Percentiles rank a stretch among this genome's conserved stretches.
These are phyloP conservation scores for Sturnira hondurensis DNA, from an alignment of 2,113 vertebrate species.

Conservation along the genomic window DNA sequence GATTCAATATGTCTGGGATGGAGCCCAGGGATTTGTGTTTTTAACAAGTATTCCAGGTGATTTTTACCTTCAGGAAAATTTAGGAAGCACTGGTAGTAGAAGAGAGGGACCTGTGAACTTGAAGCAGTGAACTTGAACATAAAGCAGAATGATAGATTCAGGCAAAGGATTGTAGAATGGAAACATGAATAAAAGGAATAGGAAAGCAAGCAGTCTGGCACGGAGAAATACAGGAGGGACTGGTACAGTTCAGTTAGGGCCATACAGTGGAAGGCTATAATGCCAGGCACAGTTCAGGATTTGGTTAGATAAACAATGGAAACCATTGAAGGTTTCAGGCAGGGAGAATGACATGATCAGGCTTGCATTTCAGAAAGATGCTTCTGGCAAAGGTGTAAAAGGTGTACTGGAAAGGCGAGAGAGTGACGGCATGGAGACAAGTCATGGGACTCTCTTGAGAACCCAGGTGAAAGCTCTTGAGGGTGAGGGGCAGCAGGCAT, in stretches of 20 bases:
- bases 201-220: neutral
- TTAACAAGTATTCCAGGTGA: neutral
- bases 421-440: neutral
- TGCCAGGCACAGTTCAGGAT: neutral
- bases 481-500: neutral
- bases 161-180: neutral
- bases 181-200: neutral
- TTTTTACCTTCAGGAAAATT: conserved; percentile 21
- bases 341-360: neutral
- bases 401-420: neutral
- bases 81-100: neutral
- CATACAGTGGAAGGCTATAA: neutral
- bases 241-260: neutral
- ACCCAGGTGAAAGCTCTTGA: neutral
- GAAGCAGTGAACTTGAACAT: neutral
- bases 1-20: neutral
- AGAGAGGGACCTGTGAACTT: neutral
- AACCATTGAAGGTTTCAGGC: neutral
- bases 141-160: neutral
- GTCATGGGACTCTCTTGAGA: neutral
- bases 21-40: neutral
- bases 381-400: neutral
- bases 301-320: conserved; percentile 16
- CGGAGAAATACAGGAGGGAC: neutral
- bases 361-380: conserved; percentile 25